Evolutionary conservation across 1,140 invertebrate genomes (phyloP).

Genomic region (Laodelphax striatellus): DNA sequence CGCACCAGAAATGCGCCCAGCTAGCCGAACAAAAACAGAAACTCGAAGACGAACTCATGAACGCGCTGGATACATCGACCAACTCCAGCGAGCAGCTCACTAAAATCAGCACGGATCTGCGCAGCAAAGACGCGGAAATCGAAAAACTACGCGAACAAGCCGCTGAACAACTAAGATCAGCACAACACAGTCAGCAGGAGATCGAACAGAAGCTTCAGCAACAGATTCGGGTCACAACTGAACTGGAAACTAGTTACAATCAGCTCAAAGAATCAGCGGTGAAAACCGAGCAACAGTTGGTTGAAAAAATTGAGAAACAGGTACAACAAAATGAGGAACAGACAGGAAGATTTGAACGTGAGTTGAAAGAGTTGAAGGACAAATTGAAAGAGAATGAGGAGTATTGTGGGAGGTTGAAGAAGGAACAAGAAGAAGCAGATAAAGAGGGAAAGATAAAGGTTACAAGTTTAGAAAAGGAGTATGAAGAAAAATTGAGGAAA

Average conservation of each 20-base stretch:
- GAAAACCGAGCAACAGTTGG: too few relatives aligned
- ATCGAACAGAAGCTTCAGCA: conserved; percentile 24
- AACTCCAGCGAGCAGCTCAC: conserved; percentile 37
- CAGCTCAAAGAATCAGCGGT: too few relatives aligned
- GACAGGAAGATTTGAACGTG: conserved; percentile 9
- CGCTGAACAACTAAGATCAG: conserved; percentile 37
- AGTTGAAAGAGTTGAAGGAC: conserved; percentile 20
- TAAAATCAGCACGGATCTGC: conserved; percentile 37
- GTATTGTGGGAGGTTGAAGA: too few relatives aligned
- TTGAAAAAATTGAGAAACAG: too few relatives aligned
- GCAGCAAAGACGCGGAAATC: conserved; percentile 37
- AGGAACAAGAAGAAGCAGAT: too few relatives aligned
- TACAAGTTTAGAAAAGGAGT: too few relatives aligned
- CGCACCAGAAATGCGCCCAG: conserved; percentile 31
- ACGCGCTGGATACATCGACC: conserved; percentile 30
- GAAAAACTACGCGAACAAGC: conserved; percentile 25
- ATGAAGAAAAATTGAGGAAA: too few relatives aligned
- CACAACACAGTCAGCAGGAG: conserved; percentile 30
- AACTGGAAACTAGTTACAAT: too few relatives aligned
- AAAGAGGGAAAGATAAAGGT: too few relatives aligned
- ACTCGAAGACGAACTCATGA: conserved; percentile 33
- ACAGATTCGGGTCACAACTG: too few relatives aligned
- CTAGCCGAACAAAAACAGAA: conserved; percentile 33
- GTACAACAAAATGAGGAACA: too few relatives aligned
- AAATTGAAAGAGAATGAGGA: conserved; percentile 16